A percentile compares a stretch with the other conserved stretches of the same genome.
phyloP scores from a whole-genome alignment of 2,888 invertebrate genomes.

The Parelbella ahira region DNA sequence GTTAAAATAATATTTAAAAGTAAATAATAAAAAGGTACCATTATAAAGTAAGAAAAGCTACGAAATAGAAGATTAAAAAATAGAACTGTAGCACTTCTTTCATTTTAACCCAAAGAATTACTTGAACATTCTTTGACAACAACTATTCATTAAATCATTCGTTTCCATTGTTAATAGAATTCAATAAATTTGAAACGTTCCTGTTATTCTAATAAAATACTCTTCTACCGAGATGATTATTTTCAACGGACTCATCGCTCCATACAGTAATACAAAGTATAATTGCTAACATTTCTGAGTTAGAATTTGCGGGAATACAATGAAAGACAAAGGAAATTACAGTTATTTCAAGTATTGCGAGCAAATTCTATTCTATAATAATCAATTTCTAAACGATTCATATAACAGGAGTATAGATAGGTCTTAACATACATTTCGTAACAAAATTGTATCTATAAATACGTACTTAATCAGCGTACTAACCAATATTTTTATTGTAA shows the following conservation, averaged over 20 bases:
- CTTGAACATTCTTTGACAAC: too few relatives aligned
- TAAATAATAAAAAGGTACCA: too few relatives aligned
- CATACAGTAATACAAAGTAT: background rate
- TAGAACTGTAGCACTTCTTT: too few relatives aligned
- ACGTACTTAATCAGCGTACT: too few relatives aligned
- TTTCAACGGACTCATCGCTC: slow-evolving; percentile 5
- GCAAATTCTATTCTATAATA: slow-evolving; percentile 1
- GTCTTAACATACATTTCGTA: too few relatives aligned
- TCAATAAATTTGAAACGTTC: slow-evolving; percentile 5
- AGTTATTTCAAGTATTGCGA: slow-evolving; percentile 19
- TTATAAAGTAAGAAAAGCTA: too few relatives aligned
- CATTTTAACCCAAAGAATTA: too few relatives aligned
- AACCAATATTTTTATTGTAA: too few relatives aligned
- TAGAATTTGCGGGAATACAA: slow-evolving; percentile 2
- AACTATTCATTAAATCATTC: too few relatives aligned
- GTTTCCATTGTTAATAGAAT: slow-evolving; percentile 1
- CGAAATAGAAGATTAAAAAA: too few relatives aligned
- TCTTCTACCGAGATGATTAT: slow-evolving; percentile 7
- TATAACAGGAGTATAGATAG: background rate
- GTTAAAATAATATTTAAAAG: too few relatives aligned
- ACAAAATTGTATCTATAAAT: too few relatives aligned
- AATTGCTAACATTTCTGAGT: slow-evolving; percentile 9
- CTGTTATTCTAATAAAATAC: slow-evolving; percentile 4
- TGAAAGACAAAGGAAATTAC: slow-evolving; percentile 15
- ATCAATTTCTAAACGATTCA: slow-evolving; percentile 1